Base-by-base conservation (phyloP, 92 coral and sea anemone genomes). In the Porites rus region DNA sequence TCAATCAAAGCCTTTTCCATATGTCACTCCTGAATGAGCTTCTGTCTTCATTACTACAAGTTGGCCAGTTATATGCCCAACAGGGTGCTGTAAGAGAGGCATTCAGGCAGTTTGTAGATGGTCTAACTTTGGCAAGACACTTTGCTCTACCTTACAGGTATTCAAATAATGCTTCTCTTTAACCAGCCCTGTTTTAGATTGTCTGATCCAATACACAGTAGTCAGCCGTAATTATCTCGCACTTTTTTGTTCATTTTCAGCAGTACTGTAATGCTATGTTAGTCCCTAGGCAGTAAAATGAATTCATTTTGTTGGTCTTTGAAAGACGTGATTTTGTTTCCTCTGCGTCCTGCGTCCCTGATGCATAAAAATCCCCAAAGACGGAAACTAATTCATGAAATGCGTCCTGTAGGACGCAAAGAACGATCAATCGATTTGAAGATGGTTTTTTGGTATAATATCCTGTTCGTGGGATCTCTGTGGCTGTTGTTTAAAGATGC, bases 11-110 rank as follows among this genome's bases (percentile, higher is more conserved):
- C 60, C 51, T 60, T 63, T 87, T 70, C n/a, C 92, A 88, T 9
- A 65, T 95, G 74, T 88, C 90, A 61, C 88, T 92, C 62, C 90
- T 95, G 10, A 87, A 86, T 24, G 91, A 86, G 83, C 88, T 96
- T 74, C 85, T 92, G 25, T 75, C 82, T 9, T 84, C 92, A 54
- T 90, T 85, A 51, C 51, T 88, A 63, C 97, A 93, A 77, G 92
- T 91, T 78, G 99, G 99, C 3, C 72, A 84, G 84, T 69, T 96
- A 51, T 82, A 88, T n/a, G 67, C 95, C 31, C 92, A 91, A 66
- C 98, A 94, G 74, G 99, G 99, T 21, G 93, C 98, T 85, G 92
- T 93, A 68, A 88, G 95, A 71, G 98, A 96, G 46, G 98, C 97
- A 4, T 84, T 81, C 75, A 81, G 84, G 80, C 92, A 91, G 82